Evolutionary conservation across 2,113 vertebrate genomes (phyloP).

Genomic region (Dinomys branickii): DNA sequence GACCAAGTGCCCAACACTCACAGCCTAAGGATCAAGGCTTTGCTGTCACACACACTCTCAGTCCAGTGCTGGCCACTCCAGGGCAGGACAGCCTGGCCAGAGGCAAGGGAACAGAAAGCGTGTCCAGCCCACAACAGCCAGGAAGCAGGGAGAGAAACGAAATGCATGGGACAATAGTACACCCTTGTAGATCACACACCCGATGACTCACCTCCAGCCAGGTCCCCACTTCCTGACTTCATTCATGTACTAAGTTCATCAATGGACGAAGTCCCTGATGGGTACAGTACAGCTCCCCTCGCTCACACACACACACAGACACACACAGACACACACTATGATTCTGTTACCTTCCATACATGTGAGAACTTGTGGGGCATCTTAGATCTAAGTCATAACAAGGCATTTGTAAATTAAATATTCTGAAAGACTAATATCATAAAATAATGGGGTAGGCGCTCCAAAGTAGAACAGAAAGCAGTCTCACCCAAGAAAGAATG

Average conservation of each 20-base stretch:
- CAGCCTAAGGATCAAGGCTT: not conserved
- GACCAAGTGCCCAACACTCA: not conserved
- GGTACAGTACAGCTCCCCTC: not conserved
- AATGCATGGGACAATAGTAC: not conserved
- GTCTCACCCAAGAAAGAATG: not conserved
- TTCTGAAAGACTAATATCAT: not conserved
- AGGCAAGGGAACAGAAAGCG: not conserved
- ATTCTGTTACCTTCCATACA: not conserved
- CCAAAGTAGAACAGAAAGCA: not conserved
- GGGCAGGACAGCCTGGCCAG: not conserved
- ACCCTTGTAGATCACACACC: not conserved
- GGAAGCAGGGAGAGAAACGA: not conserved
- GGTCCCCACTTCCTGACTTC: not conserved
- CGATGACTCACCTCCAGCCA: not conserved
- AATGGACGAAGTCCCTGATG: not conserved
- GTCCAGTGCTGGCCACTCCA: not conserved
- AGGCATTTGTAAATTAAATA: not conserved
- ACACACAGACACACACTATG: not conserved
- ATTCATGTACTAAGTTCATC: not conserved
- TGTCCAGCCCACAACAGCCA: not conserved
- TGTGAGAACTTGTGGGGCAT: not conserved
- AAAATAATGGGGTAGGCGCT: not conserved
- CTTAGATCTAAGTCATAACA: not conserved
- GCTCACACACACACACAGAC: rapidly evolving
- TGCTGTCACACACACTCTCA: not conserved